Conservation (phyloP, 2,113 vertebrate species). For the Aphyosemion australe region DNA sequence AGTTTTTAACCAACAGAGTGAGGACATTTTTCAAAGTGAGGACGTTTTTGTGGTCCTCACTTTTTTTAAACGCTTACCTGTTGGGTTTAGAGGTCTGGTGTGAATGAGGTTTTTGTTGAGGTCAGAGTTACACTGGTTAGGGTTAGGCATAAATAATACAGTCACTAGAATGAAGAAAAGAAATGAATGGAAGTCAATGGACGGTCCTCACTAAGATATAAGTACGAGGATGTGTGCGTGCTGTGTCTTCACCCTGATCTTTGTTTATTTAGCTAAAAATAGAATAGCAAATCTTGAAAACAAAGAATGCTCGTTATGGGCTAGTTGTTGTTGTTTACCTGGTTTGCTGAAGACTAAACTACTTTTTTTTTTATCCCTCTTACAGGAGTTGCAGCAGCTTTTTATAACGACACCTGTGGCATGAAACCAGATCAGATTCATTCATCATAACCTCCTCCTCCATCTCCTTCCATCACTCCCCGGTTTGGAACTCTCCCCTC, state of each 20-base stretch:
- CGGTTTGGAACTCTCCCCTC: constrained; percentile 26
- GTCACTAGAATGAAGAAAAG: no score
- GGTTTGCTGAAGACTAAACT: background rate
- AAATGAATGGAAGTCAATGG: no score
- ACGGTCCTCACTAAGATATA: no score
- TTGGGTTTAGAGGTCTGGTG: no score
- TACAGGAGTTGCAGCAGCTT: constrained; percentile 42
- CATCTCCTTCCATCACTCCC: constrained; percentile 41
- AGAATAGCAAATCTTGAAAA: constrained; percentile 35
- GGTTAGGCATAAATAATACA: no score
- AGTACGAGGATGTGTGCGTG: constrained; percentile 13
- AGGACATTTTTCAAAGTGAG: no score
- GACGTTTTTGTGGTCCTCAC: no score
- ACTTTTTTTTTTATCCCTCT: constrained; percentile 26
- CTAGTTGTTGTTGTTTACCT: background rate
- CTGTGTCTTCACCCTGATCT: constrained; percentile 19
- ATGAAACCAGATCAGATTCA: constrained; percentile 54
- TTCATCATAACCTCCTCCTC: constrained; percentile 42
- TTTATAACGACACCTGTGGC: constrained; percentile 54
- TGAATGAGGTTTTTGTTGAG: no score
- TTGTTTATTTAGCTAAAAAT: constrained; percentile 32
- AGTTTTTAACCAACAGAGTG: no score
- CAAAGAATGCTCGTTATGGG: background rate
- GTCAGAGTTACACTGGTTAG: no score
- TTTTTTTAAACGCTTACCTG: no score